Conservation (phyloP, 2,888 invertebrate genomes). For the Pogonocherus hispidulus region DNA sequence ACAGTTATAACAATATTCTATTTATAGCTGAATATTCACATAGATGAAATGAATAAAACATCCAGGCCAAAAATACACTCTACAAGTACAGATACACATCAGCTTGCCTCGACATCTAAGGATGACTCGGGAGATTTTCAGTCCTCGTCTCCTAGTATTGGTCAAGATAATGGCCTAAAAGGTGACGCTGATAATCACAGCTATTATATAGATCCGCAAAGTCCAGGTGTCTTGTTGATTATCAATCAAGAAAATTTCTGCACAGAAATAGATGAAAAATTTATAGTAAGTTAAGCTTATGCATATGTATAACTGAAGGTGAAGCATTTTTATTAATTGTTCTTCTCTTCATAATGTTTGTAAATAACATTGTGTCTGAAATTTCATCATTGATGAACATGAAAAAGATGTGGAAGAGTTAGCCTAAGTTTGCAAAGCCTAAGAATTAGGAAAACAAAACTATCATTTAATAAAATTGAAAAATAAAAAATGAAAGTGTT, state of each 20-base stretch:
- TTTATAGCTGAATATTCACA: neutral
- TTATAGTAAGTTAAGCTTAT: too few relatives aligned
- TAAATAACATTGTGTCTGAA: too few relatives aligned
- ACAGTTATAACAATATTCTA: neutral
- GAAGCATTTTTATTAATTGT: too few relatives aligned
- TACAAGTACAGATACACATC: slow-evolving; percentile 18
- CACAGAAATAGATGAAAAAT: slow-evolving; percentile 51
- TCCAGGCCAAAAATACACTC: slow-evolving; percentile 12
- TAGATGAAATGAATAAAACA: neutral
- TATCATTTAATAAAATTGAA: too few relatives aligned
- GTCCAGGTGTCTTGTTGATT: slow-evolving; percentile 66
- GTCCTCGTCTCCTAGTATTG: slow-evolving; percentile 12
- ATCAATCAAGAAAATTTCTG: slow-evolving; percentile 66
- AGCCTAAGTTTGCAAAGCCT: too few relatives aligned
- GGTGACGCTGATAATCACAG: slow-evolving; percentile 30
- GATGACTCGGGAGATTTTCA: slow-evolving; percentile 18
- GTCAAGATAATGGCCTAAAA: neutral
- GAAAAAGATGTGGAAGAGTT: too few relatives aligned
- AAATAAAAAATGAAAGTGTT: slow-evolving; percentile 29
- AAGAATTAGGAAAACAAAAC: too few relatives aligned
- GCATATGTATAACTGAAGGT: too few relatives aligned
- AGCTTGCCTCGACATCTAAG: neutral
- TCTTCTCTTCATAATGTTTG: too few relatives aligned
- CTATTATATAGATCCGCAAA: slow-evolving; percentile 57
- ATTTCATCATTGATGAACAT: too few relatives aligned